Conservation (phyloP, 2,113 vertebrate genomes). For the Aegithalos caudatus region DNA sequence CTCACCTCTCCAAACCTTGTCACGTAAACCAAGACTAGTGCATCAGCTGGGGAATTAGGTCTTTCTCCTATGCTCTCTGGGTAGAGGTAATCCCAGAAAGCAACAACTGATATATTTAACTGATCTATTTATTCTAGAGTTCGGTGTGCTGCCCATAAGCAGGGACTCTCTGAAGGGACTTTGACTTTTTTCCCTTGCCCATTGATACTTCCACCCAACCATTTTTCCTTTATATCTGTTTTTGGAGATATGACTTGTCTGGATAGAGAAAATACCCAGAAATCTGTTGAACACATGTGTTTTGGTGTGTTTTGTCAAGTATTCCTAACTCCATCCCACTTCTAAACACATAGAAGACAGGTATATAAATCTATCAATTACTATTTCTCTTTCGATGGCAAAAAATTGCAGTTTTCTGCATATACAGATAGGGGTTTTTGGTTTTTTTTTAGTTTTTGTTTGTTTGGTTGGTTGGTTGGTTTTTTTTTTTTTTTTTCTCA, state of each 20-base stretch:
- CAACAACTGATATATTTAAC: neutral
- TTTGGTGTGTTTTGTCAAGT: neutral
- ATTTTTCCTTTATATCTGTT: neutral
- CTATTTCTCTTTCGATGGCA: neutral
- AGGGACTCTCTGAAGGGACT: neutral
- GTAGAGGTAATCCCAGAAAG: neutral
- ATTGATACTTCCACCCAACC: neutral
- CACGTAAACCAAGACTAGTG: neutral
- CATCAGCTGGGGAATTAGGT: neutral
- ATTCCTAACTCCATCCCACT: neutral
- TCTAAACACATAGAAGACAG: neutral
- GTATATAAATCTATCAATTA: neutral
- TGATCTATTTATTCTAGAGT: neutral
- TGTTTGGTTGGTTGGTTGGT: too few relatives aligned
- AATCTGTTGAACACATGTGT: neutral
- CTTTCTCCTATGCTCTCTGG: neutral
- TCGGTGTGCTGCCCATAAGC: neutral
- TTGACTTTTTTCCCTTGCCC: neutral
- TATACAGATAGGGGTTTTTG: neutral
- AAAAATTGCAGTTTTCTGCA: neutral
- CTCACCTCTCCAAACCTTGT: rapidly evolving
- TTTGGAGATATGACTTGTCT: neutral
- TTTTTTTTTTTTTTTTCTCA: neutral
- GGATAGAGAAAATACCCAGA: neutral
- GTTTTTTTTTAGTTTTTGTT: neutral